Conservation (phyloP, 2,113 vertebrate genomes). For the Axis porcinus region DNA sequence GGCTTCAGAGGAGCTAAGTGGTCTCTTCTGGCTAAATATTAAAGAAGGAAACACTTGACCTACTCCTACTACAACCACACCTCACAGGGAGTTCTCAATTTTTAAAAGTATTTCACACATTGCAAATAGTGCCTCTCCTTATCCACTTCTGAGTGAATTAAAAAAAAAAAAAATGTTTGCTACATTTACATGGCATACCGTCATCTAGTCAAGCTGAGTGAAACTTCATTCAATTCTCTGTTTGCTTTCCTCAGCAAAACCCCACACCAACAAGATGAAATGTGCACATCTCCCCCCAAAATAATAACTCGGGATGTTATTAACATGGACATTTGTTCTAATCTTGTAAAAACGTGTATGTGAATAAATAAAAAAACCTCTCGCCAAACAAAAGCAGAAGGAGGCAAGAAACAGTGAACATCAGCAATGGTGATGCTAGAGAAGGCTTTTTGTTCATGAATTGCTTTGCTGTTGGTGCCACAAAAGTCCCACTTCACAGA, state of each 20-base stretch:
- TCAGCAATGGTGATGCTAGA: background rate
- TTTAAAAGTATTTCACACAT: background rate
- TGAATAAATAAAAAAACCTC: background rate
- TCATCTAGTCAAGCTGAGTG: background rate
- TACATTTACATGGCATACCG: background rate
- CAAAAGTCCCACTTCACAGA: conserved; percentile 64
- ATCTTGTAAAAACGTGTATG: background rate
- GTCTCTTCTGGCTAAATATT: background rate
- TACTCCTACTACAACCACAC: background rate
- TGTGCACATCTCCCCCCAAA: background rate
- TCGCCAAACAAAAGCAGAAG: background rate
- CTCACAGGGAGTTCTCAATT: background rate
- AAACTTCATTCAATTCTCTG: background rate
- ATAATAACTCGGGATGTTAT: background rate
- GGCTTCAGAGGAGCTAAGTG: background rate
- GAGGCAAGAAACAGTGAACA: background rate
- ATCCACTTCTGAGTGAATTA: background rate
- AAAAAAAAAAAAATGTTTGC: background rate
- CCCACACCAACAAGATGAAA: background rate
- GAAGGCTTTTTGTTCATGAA: background rate
- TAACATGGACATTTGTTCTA: background rate
- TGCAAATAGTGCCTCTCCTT: background rate
- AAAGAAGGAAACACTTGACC: background rate
- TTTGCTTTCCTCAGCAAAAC: background rate
- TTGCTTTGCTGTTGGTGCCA: background rate